Conservation (phyloP, 2,797 vertebrate species). For the Schizothorax lantsangensis region DNA sequence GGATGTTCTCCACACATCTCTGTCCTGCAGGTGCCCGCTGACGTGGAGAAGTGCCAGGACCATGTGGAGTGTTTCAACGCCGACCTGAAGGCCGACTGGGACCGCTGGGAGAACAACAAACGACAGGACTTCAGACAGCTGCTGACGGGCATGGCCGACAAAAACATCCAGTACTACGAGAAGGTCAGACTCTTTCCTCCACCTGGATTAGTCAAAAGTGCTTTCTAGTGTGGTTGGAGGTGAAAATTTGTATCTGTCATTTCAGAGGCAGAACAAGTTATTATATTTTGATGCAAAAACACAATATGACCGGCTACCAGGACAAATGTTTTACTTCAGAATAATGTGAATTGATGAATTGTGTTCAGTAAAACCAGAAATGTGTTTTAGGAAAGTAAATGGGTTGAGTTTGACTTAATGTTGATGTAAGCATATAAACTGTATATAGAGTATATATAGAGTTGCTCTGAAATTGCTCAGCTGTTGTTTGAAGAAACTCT, state of each 20-base stretch:
- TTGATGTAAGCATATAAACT: background rate
- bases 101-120: constrained; percentile 97
- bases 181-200: constrained; percentile 82
- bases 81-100: constrained; percentile 97
- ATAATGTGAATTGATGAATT: background rate
- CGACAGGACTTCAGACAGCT: constrained; percentile 96
- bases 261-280: background rate
- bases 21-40: constrained; percentile 83
- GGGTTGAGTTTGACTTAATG: background rate
- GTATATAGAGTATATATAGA: constrained; percentile 1
- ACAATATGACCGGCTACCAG: background rate
- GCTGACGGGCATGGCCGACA: constrained; percentile 93
- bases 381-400: background rate
- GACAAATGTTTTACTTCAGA: background rate
- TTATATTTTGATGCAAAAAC: background rate
- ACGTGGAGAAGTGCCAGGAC: constrained; percentile 97
- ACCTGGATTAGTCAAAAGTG: background rate
- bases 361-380: background rate
- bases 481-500: constrained; percentile 35
- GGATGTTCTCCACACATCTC: background rate
- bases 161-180: constrained; percentile 94
- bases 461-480: constrained; percentile 25
- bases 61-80: constrained; percentile 96
- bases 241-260: background rate
- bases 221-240: background rate